Conservation (phyloP, 1,140 invertebrate species). For the Drosophila asahinai region DNA sequence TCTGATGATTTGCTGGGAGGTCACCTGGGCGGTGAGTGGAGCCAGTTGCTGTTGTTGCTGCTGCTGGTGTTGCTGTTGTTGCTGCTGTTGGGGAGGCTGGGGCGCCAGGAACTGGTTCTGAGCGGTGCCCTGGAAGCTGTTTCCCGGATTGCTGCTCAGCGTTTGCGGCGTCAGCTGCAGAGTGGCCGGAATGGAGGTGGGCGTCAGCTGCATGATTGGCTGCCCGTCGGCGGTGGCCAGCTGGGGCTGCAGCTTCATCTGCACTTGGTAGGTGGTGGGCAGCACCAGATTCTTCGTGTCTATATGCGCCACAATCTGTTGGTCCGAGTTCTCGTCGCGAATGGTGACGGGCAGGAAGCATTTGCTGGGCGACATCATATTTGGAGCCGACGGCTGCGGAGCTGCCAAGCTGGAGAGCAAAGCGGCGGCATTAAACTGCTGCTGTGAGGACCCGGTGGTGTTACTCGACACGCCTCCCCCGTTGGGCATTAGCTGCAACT, state of each 20-base stretch:
- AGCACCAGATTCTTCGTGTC: slow-evolving; percentile 82
- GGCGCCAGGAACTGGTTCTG: slow-evolving; percentile 55
- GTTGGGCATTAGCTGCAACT: slow-evolving; percentile 77
- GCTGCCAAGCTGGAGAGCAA: slow-evolving; percentile 58
- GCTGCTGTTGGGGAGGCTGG: slow-evolving; percentile 24
- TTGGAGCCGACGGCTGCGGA: slow-evolving; percentile 29
- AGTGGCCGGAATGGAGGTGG: slow-evolving; percentile 81
- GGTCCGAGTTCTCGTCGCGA: slow-evolving; percentile 82
- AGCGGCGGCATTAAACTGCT: slow-evolving; percentile 66
- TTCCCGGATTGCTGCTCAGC: slow-evolving; percentile 36
- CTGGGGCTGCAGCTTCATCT: slow-evolving; percentile 84
- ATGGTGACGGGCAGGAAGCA: slow-evolving; percentile 83
- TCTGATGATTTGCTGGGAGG: slow-evolving; percentile 68
- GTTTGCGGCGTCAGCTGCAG: slow-evolving; percentile 74
- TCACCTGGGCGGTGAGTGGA: slow-evolving; percentile 52
- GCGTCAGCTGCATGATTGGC: slow-evolving; percentile 79
- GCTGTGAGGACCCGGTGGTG: slow-evolving; percentile 3
- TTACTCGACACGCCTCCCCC: slow-evolving; percentile 21
- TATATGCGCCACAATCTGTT: slow-evolving; percentile 84
- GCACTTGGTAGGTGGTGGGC: slow-evolving; percentile 83
- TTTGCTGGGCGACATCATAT: slow-evolving; percentile 80
- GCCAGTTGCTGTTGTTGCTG: slow-evolving; percentile 32
- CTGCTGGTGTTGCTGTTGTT: slow-evolving; percentile 21
- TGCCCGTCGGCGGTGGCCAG: slow-evolving; percentile 80
- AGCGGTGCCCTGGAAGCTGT: slow-evolving; percentile 50